A percentile compares a stretch with the other conserved stretches of the same genome.
Evolutionary conservation across 1,140 invertebrate genomes (phyloP).

Genomic region (Zeugodacus cucurbitae): DNA sequence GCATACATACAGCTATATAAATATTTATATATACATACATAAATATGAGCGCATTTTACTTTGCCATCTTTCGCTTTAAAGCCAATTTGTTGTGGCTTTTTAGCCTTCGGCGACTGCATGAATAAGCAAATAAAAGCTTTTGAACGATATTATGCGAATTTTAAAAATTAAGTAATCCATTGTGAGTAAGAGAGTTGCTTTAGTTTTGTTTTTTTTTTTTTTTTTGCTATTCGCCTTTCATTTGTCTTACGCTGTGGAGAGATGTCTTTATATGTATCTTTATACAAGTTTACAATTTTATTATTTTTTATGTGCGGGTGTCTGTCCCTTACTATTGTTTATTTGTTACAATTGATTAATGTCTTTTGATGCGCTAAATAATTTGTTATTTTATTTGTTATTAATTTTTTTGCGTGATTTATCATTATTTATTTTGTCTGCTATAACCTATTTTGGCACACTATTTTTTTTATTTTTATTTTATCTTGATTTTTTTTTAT

Average conservation of each 20-base stretch:
- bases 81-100: not conserved
- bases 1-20: no score
- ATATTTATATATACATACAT: no score
- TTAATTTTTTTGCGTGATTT: not conserved
- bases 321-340: no score
- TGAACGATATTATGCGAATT: not conserved
- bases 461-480: not conserved
- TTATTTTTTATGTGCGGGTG: no score
- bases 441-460: no score
- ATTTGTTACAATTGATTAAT: no score
- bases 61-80: not conserved
- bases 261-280: not conserved
- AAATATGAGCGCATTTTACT: not conserved
- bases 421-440: no score
- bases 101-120: not conserved
- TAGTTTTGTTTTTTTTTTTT: not conserved
- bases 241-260: not conserved
- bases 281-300: no score
- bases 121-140: not conserved
- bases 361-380: not conserved
- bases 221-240: not conserved
- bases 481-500: not conserved
- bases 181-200: not conserved
- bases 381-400: not conserved
- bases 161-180: slow-evolving; percentile 10